These are phyloP conservation scores for Lycopodina hypogea DNA, from an alignment of 37 sponge, comb jelly and placozoan genomes.

Conservation along the genomic window DNA sequence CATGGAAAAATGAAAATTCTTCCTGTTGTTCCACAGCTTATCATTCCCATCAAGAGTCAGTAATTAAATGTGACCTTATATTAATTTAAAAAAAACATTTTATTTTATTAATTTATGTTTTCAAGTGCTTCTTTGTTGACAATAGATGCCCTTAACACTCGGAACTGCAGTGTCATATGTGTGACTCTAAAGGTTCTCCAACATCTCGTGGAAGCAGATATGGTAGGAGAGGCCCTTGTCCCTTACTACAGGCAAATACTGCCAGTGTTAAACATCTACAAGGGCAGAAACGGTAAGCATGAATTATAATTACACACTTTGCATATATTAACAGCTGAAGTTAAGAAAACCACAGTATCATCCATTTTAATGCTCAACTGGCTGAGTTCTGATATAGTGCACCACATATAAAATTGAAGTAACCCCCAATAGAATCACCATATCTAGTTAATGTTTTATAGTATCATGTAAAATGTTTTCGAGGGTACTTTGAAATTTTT, in stretches of 20 bases:
- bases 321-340: too few species aligned
- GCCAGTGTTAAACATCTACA: constrained; percentile 96
- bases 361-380: background rate
- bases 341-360: too few species aligned
- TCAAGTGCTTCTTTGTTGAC: background rate
- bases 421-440: too few species aligned
- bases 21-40: constrained; percentile 97
- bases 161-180: constrained; percentile 85
- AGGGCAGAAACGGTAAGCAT: constrained; percentile 77
- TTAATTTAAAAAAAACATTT: background rate
- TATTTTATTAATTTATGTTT: background rate
- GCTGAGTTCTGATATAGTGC: too few species aligned
- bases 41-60: constrained; percentile 97
- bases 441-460: too few species aligned
- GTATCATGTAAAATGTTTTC: too few species aligned
- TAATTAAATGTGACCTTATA: background rate
- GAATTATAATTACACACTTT: background rate
- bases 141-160: constrained; percentile 91
- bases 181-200: constrained; percentile 94
- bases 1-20: constrained; percentile 91
- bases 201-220: constrained; percentile 89
- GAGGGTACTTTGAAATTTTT: too few species aligned
- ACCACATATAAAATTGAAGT: too few species aligned
- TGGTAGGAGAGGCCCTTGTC: constrained; percentile 97
- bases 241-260: constrained; percentile 98